phyloP scores from a whole-genome alignment of 1,140 invertebrate genomes.

The Sinonovacula constricta region DNA sequence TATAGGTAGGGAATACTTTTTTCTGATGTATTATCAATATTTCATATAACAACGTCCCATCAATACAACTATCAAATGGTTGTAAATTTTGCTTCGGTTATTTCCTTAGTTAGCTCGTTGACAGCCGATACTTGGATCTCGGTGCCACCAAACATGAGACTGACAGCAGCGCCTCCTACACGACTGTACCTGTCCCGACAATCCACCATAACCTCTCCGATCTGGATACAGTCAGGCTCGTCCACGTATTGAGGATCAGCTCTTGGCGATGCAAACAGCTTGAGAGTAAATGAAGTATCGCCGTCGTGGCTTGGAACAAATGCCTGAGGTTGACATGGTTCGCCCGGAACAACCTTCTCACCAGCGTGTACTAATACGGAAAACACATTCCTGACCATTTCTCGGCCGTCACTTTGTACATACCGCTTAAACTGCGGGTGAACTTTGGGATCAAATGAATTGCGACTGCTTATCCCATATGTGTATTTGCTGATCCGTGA shows the following conservation, averaged over 20 bases:
- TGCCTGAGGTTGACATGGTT: slow-evolving; percentile 51
- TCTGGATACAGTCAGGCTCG: not conserved
- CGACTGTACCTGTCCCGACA: not conserved
- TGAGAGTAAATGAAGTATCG: not conserved
- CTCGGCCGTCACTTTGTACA: slow-evolving; percentile 67
- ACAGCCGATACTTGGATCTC: slow-evolving; percentile 28
- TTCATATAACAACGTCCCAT: too few relatives aligned
- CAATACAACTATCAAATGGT: too few relatives aligned
- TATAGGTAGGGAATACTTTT: too few relatives aligned
- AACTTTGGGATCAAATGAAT: slow-evolving; percentile 64
- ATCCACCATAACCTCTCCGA: slow-evolving; percentile 20
- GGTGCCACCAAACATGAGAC: slow-evolving; percentile 30
- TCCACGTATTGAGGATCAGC: slow-evolving; percentile 14
- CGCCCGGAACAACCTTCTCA: slow-evolving; percentile 76
- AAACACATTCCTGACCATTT: slow-evolving; percentile 79
- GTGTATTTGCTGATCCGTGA: slow-evolving; percentile 53
- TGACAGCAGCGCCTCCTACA: slow-evolving; percentile 13
- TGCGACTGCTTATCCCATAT: slow-evolving; percentile 44
- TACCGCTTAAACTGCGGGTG: slow-evolving; percentile 73
- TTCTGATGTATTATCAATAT: too few relatives aligned
- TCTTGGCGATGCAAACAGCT: slow-evolving; percentile 23
- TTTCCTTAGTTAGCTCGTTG: too few relatives aligned
- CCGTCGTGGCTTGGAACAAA: not conserved
- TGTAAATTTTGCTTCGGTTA: too few relatives aligned
- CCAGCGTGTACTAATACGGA: slow-evolving; percentile 80